These are phyloP conservation scores for Nomada hirtipes DNA, from an alignment of 2,888 invertebrate species.

Conservation along the genomic window DNA sequence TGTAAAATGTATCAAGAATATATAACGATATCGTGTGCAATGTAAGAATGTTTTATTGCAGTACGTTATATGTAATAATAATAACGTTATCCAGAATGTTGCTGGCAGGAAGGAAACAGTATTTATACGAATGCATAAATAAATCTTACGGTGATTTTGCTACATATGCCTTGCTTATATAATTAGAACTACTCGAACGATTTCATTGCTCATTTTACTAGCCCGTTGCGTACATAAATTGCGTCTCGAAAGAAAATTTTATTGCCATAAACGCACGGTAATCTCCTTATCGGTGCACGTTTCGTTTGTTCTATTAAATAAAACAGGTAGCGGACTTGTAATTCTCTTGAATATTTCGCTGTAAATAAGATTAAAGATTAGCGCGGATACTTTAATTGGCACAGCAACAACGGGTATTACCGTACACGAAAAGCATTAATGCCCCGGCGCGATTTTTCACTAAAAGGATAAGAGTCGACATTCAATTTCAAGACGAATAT, in stretches of 20 bases:
- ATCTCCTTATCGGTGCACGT: background rate
- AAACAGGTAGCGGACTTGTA: background rate
- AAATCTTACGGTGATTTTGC: background rate
- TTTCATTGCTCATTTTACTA: slow-evolving; percentile 4
- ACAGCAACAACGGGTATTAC: background rate
- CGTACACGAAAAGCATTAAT: background rate
- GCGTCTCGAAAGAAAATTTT: background rate
- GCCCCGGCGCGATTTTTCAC: too few relatives aligned
- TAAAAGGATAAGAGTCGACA: too few relatives aligned
- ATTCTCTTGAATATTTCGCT: background rate
- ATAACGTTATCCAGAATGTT: background rate
- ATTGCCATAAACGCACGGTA: background rate
- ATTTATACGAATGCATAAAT: background rate
- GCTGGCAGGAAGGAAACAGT: too few relatives aligned
- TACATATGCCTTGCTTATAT: background rate
- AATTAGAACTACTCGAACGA: background rate
- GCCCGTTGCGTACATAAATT: background rate
- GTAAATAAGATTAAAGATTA: slow-evolving; percentile 11
- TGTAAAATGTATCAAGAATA: too few relatives aligned
- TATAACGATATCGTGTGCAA: too few relatives aligned
- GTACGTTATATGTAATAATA: background rate
- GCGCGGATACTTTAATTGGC: slow-evolving; percentile 5
- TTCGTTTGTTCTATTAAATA: background rate
- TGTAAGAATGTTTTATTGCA: background rate
- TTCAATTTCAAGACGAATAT: too few relatives aligned